Conservation (phyloP, 2,888 invertebrate species). For the Acrobasis consociella region DNA sequence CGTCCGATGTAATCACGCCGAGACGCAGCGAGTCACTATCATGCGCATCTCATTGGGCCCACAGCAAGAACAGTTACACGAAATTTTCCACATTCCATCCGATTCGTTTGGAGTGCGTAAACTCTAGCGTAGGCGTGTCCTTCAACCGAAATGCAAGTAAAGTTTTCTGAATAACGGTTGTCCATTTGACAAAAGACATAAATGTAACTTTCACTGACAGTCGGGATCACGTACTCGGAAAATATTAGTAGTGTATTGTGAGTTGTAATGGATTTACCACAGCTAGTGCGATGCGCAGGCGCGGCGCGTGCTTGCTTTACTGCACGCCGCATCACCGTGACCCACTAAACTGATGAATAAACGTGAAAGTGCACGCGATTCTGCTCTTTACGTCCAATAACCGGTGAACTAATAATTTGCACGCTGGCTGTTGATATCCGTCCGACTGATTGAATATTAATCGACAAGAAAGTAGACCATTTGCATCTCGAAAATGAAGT, state of each 20-base stretch:
- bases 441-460: conserved; percentile 24
- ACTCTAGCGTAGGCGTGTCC: conserved; percentile 47
- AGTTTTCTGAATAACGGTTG: conserved; percentile 45
- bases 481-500: background rate
- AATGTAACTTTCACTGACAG: conserved; percentile 68
- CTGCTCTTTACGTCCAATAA: conserved; percentile 27
- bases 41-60: conserved; percentile 47
- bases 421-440: conserved; percentile 27
- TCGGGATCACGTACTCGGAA: conserved; percentile 54
- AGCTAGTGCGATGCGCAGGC: conserved; percentile 35
- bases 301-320: conserved; percentile 43
- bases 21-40: conserved; percentile 40
- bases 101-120: conserved; percentile 52
- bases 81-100: conserved; percentile 66
- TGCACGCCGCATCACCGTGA: conserved; percentile 49
- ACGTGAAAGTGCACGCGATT: conserved; percentile 63
- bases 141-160: conserved; percentile 30
- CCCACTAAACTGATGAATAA: conserved; percentile 71
- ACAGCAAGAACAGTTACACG: conserved; percentile 62
- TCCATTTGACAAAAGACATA: conserved; percentile 52
- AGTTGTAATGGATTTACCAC: conserved; percentile 58
- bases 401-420: conserved; percentile 32
- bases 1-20: conserved; percentile 40
- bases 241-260: conserved; percentile 56
- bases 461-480: conserved; percentile 24